Base-by-base conservation (phyloP, 2,797 vertebrate species). In the Dendrocincla fuliginosa region DNA sequence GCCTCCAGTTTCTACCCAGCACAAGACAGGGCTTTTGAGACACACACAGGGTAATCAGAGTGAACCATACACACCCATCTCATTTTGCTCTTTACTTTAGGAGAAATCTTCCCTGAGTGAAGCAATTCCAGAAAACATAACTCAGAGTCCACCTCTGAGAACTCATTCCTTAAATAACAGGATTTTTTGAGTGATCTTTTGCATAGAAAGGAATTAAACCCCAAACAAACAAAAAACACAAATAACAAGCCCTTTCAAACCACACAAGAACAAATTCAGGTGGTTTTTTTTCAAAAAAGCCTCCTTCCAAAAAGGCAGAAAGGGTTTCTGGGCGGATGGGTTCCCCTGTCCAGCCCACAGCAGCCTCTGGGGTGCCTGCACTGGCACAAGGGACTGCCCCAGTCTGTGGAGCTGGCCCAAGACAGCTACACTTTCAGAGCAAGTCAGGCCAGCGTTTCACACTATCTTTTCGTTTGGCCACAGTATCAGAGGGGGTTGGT, bases 201-300 rank as follows among this genome's bases (percentile, higher is more conserved):
- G 25, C 5, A 11, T 2, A 71, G 55, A 73, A 82, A 52, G 22
- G 7, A 41, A 67, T 64, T 57, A 5, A 67, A 85, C 47, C 5
- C 49, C n/a, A 20, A 55, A 2, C 6, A 23, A 56, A 1, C 8
- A 24, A 28, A 67, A 3, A 0, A 7, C 6, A 27, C 24, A 42
- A 80, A 82, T 13, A 30, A 32, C 16, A 7, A 4, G 13, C 10
- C 14, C 69, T 52, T 81, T 78, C 30, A 59, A 84, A 44, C 8
- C 24, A 55, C 24, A 53, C 7, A 14, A 7, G 23, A 71, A 68
- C 6, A 81, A 75, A 52, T 5, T 6, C 6, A 3, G 49, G 4
- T 49, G 23, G 19, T 42, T 42, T 44, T 12, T 6, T 9, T 47
- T 78, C 74, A 7, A 49, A 56, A 64, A 68, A 65, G 20, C 3